Evolutionary conservation across 2,888 invertebrate species (phyloP).

Genomic region (Temnothorax unifasciatus): DNA sequence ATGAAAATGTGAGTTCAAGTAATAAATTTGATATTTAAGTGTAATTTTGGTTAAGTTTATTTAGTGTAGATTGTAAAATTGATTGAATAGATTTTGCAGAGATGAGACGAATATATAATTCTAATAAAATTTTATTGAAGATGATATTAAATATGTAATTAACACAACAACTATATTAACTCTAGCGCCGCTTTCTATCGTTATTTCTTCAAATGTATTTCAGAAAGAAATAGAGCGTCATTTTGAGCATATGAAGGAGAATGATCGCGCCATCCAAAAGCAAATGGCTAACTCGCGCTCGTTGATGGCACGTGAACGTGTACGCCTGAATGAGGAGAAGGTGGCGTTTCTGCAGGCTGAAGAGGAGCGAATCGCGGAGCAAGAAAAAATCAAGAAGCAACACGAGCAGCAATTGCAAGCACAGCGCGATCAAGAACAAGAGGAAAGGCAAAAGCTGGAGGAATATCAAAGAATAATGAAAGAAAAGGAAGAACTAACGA

Average conservation of each 20-base stretch:
- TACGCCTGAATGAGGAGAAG: slow-evolving; percentile 81
- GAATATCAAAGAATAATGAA: slow-evolving; percentile 85
- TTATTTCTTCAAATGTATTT: slow-evolving; percentile 19
- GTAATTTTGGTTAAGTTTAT: background rate
- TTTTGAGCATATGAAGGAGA: slow-evolving; percentile 82
- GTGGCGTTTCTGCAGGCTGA: slow-evolving; percentile 88
- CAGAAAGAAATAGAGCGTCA: slow-evolving; percentile 83
- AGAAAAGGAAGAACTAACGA: slow-evolving; percentile 87
- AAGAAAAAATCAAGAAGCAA: slow-evolving; percentile 87
- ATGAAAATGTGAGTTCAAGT: background rate
- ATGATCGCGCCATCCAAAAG: slow-evolving; percentile 81
- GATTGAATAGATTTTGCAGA: background rate
- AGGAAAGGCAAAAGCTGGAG: slow-evolving; percentile 77
- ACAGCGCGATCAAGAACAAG: slow-evolving; percentile 76
- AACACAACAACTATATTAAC: background rate
- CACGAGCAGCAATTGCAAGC: slow-evolving; percentile 82
- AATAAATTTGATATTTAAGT: background rate
- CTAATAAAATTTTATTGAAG: background rate
- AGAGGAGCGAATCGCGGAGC: slow-evolving; percentile 87
- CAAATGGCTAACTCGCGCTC: slow-evolving; percentile 79
- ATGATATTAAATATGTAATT: background rate
- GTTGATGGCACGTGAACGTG: slow-evolving; percentile 76
- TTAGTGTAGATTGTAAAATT: background rate
- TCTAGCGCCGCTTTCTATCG: background rate
- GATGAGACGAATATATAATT: background rate